Base-by-base conservation (phyloP, 2,888 invertebrate species). In the Phortica okadai region DNA sequence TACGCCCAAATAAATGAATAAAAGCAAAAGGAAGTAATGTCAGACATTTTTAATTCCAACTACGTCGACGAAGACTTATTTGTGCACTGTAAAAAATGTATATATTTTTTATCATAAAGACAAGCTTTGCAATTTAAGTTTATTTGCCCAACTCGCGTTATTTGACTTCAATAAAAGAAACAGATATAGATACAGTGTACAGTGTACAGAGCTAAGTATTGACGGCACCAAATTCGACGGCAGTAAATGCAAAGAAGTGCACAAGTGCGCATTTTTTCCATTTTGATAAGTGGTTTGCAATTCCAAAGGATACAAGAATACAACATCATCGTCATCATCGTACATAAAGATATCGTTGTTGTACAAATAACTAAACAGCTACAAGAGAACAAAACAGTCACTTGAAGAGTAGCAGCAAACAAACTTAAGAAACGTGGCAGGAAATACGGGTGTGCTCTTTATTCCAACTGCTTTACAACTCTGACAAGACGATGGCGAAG, bases 361-460 rank as follows among this genome's bases (percentile, higher is more conserved):
- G 74, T 69, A 82, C 76, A 50, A 67, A 76, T 73, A 77, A 69
- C n/a, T 67, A 78, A n/a, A 56, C 74, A 56, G 58, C 67, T 76
- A 81, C 79, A 82, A 76, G 77, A 62, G 45, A 69, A 16, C 74
- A 78, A 67, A 50, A 59, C 42, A 73, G 50, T 41, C 16, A 44
- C 45, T 67, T 50, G 59, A 73, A 76, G 72, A 62, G 25, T 75
- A 21, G 56, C 33, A 59, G 73, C 72, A 45, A 75, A 16, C 56
- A 25, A 80, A 78, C 77, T 75, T 72, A 62, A 77, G 78, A 81
- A 87, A 85, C 85, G 85, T 85, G 85, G 85, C 85, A 85, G 85
- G 85, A 85, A 85, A 85, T 85, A 88, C 85, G 85, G 88, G 88
- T 88, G 87, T 84, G 88, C 85, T 85, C 85, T 88, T 85, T 85